Base-by-base conservation (phyloP, 2,113 vertebrate genomes). In the Apteryx owenii region DNA sequence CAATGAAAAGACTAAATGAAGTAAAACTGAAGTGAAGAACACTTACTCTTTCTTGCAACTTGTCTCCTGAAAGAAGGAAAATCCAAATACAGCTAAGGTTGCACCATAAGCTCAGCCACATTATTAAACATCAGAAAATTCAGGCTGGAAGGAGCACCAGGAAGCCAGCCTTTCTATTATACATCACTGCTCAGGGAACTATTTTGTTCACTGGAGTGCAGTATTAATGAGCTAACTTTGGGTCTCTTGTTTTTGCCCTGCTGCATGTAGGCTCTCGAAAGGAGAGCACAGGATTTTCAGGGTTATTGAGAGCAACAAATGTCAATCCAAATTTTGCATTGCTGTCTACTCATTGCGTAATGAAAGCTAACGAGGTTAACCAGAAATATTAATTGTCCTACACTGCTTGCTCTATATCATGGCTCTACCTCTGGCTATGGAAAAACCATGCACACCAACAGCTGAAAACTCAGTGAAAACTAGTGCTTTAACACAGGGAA, bases 151-250 rank as follows among this genome's bases (percentile, higher is more conserved):
- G 90, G 64, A 93, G 79, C 62, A 82, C 46, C 62, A 88, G 85
- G 85, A 96, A 97, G 78, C 31, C 78, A 91, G 70, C 20, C 86
- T 91, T 97, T 87, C 84, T 81, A 85, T 33, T 81, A 85, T 33
- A 5, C 84, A 76, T 81, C 81, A 1, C 84, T 94, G 96, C 31
- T 89, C 94, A 92, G 93, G 91, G 84, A 96, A 89, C 61, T 89
- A 70, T 56, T 89, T 89, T 64, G 51, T 79, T 96, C 84, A 51
- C 56, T 89, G 40, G 17, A 85, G 77, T 7, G 20, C 64, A 48
- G 56, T 71, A 73, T 62, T 90, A 96, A 95, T 89, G 82, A 86
- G 93, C 94, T 92, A 95, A 86, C 78, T 87, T 81, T 82, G 76
- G 38, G 81, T 68, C 56, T 82, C 31, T n/a, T 61, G 7, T 88